These are phyloP conservation scores for Drosophila flavopinicola DNA, from an alignment of 2,888 invertebrate species.

Conservation along the genomic window DNA sequence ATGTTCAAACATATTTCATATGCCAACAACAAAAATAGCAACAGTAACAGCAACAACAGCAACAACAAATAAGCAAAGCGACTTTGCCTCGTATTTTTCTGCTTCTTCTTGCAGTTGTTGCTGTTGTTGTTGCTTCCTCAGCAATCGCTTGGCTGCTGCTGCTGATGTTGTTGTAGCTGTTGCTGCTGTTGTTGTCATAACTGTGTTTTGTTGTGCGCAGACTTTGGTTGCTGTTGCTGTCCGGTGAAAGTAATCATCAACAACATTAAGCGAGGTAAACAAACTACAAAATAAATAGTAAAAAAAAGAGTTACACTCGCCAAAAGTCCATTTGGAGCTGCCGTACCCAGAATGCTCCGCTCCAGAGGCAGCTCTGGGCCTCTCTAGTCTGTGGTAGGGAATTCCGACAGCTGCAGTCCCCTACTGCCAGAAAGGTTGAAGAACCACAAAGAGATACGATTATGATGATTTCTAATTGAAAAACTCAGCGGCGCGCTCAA, in stretches of 20 bases:
- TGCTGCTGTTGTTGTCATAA: slow-evolving; percentile 67
- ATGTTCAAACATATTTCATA: slow-evolving; percentile 76
- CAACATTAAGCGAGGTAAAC: slow-evolving; percentile 67
- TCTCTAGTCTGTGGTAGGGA: slow-evolving; percentile 33
- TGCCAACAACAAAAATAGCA: slow-evolving; percentile 47
- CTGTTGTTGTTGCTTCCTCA: slow-evolving; percentile 41
- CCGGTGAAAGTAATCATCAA: slow-evolving; percentile 77
- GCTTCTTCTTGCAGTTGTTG: slow-evolving; percentile 49
- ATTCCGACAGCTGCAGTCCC: slow-evolving; percentile 49
- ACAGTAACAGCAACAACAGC: slow-evolving; percentile 23
- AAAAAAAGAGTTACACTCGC: slow-evolving; percentile 65
- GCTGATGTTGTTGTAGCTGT: slow-evolving; percentile 27
- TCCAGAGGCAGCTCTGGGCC: slow-evolving; percentile 13
- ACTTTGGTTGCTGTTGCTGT: slow-evolving; percentile 66
- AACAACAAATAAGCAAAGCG: slow-evolving; percentile 50
- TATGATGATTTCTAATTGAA: slow-evolving; percentile 79
- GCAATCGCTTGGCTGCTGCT: slow-evolving; percentile 49
- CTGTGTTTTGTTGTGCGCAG: slow-evolving; percentile 67
- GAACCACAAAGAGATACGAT: slow-evolving; percentile 67
- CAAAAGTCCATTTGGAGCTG: slow-evolving; percentile 56
- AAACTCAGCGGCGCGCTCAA: slow-evolving; percentile 59
- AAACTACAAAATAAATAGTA: slow-evolving; percentile 47
- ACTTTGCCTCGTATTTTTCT: slow-evolving; percentile 41
- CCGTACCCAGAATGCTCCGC: slow-evolving; percentile 32
- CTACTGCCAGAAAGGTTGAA: slow-evolving; percentile 41